A percentile compares a stretch with the other conserved stretches of the same genome.
These are phyloP conservation scores for Melikaiella ostensackeni DNA, from an alignment of 2,888 invertebrate species.

Conservation along the genomic window DNA sequence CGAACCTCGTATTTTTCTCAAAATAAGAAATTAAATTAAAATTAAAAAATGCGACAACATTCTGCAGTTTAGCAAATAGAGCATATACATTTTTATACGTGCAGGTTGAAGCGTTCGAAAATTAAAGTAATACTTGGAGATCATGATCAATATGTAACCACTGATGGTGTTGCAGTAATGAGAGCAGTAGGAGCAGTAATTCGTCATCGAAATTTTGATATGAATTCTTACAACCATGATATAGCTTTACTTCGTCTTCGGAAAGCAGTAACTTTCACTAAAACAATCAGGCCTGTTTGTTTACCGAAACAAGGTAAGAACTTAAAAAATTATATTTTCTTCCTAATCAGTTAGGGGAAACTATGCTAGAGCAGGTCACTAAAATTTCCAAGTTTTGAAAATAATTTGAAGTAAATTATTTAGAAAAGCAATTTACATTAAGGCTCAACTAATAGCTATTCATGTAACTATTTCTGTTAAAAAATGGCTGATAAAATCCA, in stretches of 20 bases:
- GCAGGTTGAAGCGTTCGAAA: constrained; percentile 87
- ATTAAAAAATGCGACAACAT: constrained; percentile 15
- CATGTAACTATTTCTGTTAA: too few relatives aligned
- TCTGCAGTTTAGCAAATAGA: background rate
- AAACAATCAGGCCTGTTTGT: constrained; percentile 88
- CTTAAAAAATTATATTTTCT: too few relatives aligned
- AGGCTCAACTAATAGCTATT: too few relatives aligned
- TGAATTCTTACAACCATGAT: constrained; percentile 92
- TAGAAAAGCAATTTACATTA: too few relatives aligned
- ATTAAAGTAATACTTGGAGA: constrained; percentile 91
- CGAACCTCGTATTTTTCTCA: too few relatives aligned
- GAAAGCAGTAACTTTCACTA: constrained; percentile 87
- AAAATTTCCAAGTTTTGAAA: too few relatives aligned
- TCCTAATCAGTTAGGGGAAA: too few relatives aligned
- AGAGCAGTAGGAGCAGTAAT: constrained; percentile 88
- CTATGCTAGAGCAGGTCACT: too few relatives aligned
- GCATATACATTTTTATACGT: constrained; percentile 38
- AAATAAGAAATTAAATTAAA: constrained; percentile 31
- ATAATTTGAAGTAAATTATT: too few relatives aligned
- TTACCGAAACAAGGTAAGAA: constrained; percentile 79
- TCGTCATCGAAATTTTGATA: constrained; percentile 89
- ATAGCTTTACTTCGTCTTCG: constrained; percentile 88
- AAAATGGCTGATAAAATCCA: too few relatives aligned
- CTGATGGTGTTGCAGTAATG: constrained; percentile 89
- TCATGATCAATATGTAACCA: constrained; percentile 89